Percentiles rank a stretch among this genome's conserved stretches.
Evolutionary conservation across 1,140 invertebrate species (phyloP).

Genomic region (Diuraphis noxia): DNA sequence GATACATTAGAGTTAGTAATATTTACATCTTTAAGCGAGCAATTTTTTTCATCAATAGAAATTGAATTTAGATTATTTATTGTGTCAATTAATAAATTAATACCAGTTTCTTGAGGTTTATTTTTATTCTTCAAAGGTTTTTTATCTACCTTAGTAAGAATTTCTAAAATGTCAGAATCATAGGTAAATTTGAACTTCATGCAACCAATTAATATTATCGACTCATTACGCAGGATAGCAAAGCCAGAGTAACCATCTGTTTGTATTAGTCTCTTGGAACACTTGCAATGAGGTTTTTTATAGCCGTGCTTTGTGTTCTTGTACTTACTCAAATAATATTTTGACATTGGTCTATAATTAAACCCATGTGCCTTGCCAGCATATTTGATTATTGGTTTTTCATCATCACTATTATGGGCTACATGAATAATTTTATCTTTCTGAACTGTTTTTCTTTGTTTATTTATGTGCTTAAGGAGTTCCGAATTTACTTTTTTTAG

Average conservation of each 20-base stretch:
- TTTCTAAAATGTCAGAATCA: not conserved
- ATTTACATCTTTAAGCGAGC: not conserved
- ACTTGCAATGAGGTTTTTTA: not conserved
- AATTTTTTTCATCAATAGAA: not conserved
- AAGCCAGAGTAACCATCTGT: constrained; percentile 30
- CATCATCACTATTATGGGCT: not conserved
- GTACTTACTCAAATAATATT: not conserved
- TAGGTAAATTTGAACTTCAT: constrained; percentile 29
- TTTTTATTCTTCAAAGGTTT: too few species aligned
- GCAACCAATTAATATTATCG: constrained; percentile 36
- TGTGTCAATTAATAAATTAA: not conserved
- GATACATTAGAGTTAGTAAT: not conserved
- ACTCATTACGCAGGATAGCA: constrained; percentile 1
- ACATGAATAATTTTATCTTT: not conserved
- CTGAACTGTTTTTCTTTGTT: not conserved
- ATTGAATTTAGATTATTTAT: not conserved
- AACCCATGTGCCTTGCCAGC: not conserved
- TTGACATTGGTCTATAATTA: not conserved
- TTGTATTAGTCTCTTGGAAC: constrained; percentile 12
- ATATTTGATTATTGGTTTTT: not conserved
- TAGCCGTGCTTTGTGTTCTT: not conserved
- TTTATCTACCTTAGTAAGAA: not conserved
- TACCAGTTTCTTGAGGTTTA: not conserved
- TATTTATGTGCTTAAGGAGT: constrained; percentile 7
- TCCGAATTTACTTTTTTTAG: constrained; percentile 21